Conservation (phyloP, 2,888 invertebrate genomes). For the Drosophila eohydei region DNA sequence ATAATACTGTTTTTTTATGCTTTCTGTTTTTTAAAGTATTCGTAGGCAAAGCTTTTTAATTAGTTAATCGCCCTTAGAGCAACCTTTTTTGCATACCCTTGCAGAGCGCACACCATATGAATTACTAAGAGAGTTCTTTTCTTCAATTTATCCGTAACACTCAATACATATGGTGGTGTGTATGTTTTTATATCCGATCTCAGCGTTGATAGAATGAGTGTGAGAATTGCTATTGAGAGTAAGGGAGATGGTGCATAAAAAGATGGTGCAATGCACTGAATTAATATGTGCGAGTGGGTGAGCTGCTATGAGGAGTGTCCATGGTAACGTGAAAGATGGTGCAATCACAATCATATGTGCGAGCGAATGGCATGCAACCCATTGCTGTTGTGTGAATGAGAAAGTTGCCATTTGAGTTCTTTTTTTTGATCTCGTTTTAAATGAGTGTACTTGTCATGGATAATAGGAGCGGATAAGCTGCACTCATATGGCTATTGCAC, state of each 20-base stretch:
- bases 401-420: background rate
- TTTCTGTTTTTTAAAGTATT: conserved; percentile 18
- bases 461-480: background rate
- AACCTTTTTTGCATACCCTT: conserved; percentile 31
- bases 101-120: conserved; percentile 25
- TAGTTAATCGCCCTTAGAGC: conserved; percentile 27
- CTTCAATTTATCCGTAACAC: background rate
- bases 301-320: background rate
- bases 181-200: background rate
- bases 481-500: background rate
- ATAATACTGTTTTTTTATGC: conserved; percentile 13
- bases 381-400: background rate
- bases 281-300: background rate
- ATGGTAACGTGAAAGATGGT: background rate
- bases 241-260: background rate
- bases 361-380: background rate
- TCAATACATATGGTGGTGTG: background rate
- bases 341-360: too few species aligned
- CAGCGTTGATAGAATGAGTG: background rate
- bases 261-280: background rate
- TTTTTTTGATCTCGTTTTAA: background rate
- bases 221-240: background rate
- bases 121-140: background rate
- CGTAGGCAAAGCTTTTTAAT: conserved; percentile 49
- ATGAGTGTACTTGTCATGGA: background rate